Base-by-base conservation (phyloP, 37 sponge, comb jelly and placozoan genomes). In the Ephydatia muelleri region DNA sequence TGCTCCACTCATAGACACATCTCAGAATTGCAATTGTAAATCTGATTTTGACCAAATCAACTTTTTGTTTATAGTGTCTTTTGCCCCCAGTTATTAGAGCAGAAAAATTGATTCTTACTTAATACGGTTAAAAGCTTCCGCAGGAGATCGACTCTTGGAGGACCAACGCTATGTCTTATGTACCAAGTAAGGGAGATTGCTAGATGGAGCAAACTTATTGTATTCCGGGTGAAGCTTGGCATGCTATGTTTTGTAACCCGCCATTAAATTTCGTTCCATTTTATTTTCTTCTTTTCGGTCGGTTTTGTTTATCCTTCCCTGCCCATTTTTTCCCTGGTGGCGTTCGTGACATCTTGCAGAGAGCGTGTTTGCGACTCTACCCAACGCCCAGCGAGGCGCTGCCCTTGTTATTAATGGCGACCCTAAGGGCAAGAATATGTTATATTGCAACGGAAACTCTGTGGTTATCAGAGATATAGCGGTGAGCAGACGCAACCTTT, bases 351-450 rank as follows among this genome's bases (percentile, higher is more conserved):
- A 27, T 78, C 22, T 27, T 38, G 37, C 65, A 95, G 95, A 80
- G 70, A 75, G 85, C n/a, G 77, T 93, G 64, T 93, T 86, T 76
- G 88, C 91, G 14, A 73, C 91, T 25, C 81, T 95, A 19, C 96
- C 96, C 5, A 75, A 34, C 25, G 75, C 94, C 23, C 77, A 90
- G 76, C 88, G 97, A 22, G 97, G 93, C 23, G 38, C 64, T 28
- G 33, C 93, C 65, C 70, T 95, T n/a, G 84, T 90, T 70, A 80
- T 97, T 31, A 87, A 79, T 79, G 97, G 93, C 23, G 99, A 98
- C 80, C 99, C 99, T 0, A 98, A 98, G 68, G 95, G 97, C 23
- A 88, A 96, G 69, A 98, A 96, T 74, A 80, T 98, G 32, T 82
- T 98, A 32, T 98, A 96, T 85, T 87, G 91, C 34, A 86, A 84